Evolutionary conservation across 2,888 invertebrate genomes (phyloP).

Genomic region (Ditula angustiorana): DNA sequence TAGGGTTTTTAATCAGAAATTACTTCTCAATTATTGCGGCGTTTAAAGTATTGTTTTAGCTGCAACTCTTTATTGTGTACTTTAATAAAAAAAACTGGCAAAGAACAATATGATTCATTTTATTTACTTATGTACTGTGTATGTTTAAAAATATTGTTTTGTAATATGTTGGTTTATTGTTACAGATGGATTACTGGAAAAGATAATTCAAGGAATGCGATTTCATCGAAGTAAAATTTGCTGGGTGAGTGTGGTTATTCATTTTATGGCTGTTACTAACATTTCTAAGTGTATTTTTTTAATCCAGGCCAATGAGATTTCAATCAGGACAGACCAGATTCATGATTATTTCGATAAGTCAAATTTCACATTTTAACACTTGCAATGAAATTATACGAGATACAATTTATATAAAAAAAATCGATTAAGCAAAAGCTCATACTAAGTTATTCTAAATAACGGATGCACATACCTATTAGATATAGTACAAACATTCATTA

Average conservation of each 20-base stretch:
- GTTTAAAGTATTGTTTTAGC: neutral
- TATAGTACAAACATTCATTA: too few relatives aligned
- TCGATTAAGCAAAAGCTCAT: too few relatives aligned
- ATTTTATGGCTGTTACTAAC: too few relatives aligned
- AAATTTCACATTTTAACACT: too few relatives aligned
- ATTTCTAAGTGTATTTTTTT: too few relatives aligned
- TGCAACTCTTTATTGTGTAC: slow-evolving; percentile 9
- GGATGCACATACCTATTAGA: too few relatives aligned
- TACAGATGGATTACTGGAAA: slow-evolving; percentile 70
- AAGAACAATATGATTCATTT: neutral
- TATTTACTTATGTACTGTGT: neutral
- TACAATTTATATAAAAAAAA: too few relatives aligned
- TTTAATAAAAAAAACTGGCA: neutral
- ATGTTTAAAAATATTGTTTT: neutral
- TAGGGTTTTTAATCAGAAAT: slow-evolving; percentile 26
- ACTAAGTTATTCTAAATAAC: too few relatives aligned
- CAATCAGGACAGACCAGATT: too few relatives aligned
- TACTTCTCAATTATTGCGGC: neutral
- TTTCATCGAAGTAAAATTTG: slow-evolving; percentile 66
- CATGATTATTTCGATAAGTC: too few relatives aligned
- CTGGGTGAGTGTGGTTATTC: slow-evolving; percentile 80
- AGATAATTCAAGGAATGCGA: slow-evolving; percentile 77
- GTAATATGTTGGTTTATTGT: slow-evolving; percentile 53
- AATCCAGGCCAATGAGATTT: too few relatives aligned
- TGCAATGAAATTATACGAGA: too few relatives aligned